Evolutionary conservation across 2,797 vertebrate genomes (phyloP), one percentile per base, ranked within the genome.

Genomic region (Sus cebifrons): DNA sequence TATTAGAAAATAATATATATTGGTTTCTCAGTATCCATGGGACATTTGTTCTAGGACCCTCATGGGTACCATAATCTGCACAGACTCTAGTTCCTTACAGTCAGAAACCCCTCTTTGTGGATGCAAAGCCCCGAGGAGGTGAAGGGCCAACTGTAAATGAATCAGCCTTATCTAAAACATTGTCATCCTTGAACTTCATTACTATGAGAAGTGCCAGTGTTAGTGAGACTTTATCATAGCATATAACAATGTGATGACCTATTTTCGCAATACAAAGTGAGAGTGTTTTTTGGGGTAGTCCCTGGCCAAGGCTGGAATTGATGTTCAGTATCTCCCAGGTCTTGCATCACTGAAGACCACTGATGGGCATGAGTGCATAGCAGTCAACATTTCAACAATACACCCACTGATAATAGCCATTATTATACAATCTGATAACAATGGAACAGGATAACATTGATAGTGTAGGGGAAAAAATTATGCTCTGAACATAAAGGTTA

Each of bases 141-240:
- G 54, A 78, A 78, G 54, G 75, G 6, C 75, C n/a, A 29, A 78
- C 20, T 15, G n/a, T 75, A 2, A 52, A 83, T 79, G 3, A 65
- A 92, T 36, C 56, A 16, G 44, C 32, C 11, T 86, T 78, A 54
- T 58, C 40, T 87, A 84, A 65, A 84, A 44, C 27, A 71, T 20
- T 81, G 52, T 3, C 25, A 82, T 44, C 14, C 27, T 95, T 88
- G n/a, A 95, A 94, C 70, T 87, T 84, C 23, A 36, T 92, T 25
- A 90, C 67, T 89, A 71, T 68, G 11, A 84, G n/a, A 94, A 36
- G 12, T 82, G 71, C 21, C 67, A 75, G 73, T 71, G 12, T 67
- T 64, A 77, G 5, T 91, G 10, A 93, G 68, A 56, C 89, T 6
- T 87, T 68, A 52, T 70, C 14, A 71, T 52, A 93, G 23, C 27